Conservation (phyloP, 2,113 vertebrate species). For the Jacana jacana region DNA sequence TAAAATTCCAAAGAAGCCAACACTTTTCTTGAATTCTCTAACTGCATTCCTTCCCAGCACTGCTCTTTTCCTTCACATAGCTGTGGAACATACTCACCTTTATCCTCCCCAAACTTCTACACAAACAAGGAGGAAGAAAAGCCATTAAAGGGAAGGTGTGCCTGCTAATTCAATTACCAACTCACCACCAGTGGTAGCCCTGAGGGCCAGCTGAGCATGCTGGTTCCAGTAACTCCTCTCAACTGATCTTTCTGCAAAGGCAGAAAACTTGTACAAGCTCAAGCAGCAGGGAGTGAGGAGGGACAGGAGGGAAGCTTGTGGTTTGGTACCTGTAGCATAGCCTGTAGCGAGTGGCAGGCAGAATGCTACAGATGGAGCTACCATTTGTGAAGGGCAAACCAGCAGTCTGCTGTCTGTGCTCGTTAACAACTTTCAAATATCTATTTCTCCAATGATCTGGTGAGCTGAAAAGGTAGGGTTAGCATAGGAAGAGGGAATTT, state of each 20-base stretch:
- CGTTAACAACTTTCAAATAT: background rate
- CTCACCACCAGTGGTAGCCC: background rate
- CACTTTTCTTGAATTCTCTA: background rate
- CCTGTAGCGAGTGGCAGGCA: background rate
- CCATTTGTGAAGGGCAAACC: background rate
- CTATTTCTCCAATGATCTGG: background rate
- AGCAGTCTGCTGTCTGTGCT: background rate
- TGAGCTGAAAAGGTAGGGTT: background rate
- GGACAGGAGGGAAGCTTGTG: background rate
- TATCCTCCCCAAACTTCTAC: background rate
- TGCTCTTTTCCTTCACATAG: background rate
- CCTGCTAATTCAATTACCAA: conserved; percentile 24
- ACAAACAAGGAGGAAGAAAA: background rate
- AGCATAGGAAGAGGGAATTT: background rate
- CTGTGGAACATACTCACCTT: background rate
- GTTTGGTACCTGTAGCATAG: background rate
- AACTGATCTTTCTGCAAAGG: background rate
- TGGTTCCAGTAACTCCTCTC: background rate
- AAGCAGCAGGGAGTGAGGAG: background rate
- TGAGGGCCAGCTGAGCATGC: background rate
- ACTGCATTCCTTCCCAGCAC: background rate
- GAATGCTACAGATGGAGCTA: background rate
- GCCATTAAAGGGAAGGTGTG: conserved; percentile 13
- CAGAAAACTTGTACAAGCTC: background rate
- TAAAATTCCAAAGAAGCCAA: background rate